Base-by-base conservation (phyloP, 2,797 vertebrate genomes). In the Pygocentrus nattereri region DNA sequence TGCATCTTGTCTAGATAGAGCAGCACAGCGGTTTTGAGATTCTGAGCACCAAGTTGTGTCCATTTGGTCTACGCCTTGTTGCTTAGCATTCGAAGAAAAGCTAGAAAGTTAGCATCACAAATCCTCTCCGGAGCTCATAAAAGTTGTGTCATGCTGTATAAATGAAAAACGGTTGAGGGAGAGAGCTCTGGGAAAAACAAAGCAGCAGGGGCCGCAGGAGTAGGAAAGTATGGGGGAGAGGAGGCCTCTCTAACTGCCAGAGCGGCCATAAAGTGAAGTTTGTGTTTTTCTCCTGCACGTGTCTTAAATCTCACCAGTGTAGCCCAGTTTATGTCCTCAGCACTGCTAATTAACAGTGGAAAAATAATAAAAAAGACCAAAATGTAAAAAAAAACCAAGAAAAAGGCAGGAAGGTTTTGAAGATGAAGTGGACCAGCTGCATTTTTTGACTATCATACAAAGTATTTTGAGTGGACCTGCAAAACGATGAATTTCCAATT, bases 221-320 rank as follows among this genome's bases (percentile, higher is more conserved):
- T 54, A 49, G 73, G 85, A 80, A 79, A 74, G 67, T 50, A 44
- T 67, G 65, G 59, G 68, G 0, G 65, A 76, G 70, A 58, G 56
- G 67, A 25, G 16, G 52, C 70, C 41, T 16, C 79, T 73, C 21
- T n/a, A 58, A 67, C 62, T 82, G 79, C 79, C 84, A 80, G 73
- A 80, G 79, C 67, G 49, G 79, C 30, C 59, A 76, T 87, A 84
- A 87, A 87, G 77, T 30, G 34, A 64, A 65, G 72, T 64, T 76
- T 82, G 76, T 79, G 78, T 82, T 82, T 77, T 74, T n/a, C 58
- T 77, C 65, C 52, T 7, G 31, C 83, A 81, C 59, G n/a, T 76
- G 78, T 74, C 83, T 81, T 79, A 77, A 79, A 85, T 80, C 85
- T 82, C 41, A n/a, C 73, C 67, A 52, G 67, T 12, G 27, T 38